A percentile compares a stretch with the other conserved stretches of the same genome.
Evolutionary conservation across 2,797 vertebrate genomes (phyloP).

Genomic region (Chrysocyon brachyurus): DNA sequence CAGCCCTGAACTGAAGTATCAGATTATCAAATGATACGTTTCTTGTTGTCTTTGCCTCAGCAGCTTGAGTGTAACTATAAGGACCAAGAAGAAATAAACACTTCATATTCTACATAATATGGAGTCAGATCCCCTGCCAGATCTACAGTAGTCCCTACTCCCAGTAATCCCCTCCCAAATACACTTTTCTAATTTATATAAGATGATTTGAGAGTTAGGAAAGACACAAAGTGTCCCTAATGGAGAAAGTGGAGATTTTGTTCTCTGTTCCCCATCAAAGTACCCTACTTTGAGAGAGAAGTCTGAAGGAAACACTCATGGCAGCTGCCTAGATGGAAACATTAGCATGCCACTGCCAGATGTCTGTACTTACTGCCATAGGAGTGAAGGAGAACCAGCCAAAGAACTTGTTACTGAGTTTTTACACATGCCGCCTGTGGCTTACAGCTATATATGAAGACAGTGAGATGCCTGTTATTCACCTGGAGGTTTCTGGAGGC

Average conservation of each 20-base stretch:
- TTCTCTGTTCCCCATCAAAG: not conserved
- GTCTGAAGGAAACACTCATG: not conserved
- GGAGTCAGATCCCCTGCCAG: not conserved
- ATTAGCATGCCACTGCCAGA: not conserved
- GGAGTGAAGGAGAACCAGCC: not conserved
- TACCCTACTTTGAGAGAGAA: not conserved
- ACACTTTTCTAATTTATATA: not conserved
- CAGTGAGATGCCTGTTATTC: not conserved
- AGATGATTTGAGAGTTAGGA: not conserved
- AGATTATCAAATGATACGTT: not conserved
- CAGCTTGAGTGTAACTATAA: not conserved
- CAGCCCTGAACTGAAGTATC: not conserved
- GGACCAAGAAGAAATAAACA: not conserved
- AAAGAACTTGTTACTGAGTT: not conserved
- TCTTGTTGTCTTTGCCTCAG: not conserved
- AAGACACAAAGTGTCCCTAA: not conserved
- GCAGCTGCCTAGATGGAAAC: not conserved
- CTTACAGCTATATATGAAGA: not conserved
- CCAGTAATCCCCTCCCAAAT: not conserved
- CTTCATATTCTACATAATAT: not conserved
- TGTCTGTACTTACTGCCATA: not conserved
- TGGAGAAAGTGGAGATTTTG: not conserved
- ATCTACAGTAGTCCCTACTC: not conserved
- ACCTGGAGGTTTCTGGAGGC: not conserved
- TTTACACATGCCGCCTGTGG: not conserved